Evolutionary conservation across 2,113 vertebrate genomes (phyloP).

Genomic region (Chiloscyllium plagiosum): DNA sequence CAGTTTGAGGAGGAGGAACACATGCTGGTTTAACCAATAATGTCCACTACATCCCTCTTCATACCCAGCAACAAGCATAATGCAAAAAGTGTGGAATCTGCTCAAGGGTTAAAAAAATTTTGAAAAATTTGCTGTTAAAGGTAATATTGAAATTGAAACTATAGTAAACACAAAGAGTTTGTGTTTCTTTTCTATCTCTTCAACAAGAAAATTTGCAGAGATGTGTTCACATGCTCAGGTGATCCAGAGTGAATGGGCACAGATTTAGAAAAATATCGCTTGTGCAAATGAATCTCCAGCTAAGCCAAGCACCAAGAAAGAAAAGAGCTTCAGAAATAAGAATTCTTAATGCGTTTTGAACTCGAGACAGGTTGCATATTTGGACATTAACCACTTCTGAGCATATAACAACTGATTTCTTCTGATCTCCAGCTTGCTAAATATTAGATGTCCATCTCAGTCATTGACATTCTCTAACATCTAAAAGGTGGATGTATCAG

Average conservation of each 20-base stretch:
- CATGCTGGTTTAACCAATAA: too few species aligned
- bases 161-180: not conserved
- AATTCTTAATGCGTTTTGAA: not conserved
- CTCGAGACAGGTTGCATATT: not conserved
- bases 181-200: not conserved
- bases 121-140: not conserved
- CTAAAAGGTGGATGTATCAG: not conserved
- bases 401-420: not conserved
- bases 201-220: not conserved
- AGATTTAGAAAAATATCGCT: not conserved
- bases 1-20: too few species aligned
- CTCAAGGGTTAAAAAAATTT: not conserved
- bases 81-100: not conserved
- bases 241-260: not conserved
- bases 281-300: not conserved
- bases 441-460: not conserved
- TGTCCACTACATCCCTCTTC: too few species aligned
- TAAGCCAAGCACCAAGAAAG: not conserved
- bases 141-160: not conserved
- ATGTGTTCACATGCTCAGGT: not conserved
- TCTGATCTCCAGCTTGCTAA: not conserved
- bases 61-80: too few species aligned
- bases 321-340: not conserved
- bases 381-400: not conserved
- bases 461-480: not conserved